Evolutionary conservation across 2,888 invertebrate species (phyloP).

Genomic region (Alviniconcha strummeri): DNA sequence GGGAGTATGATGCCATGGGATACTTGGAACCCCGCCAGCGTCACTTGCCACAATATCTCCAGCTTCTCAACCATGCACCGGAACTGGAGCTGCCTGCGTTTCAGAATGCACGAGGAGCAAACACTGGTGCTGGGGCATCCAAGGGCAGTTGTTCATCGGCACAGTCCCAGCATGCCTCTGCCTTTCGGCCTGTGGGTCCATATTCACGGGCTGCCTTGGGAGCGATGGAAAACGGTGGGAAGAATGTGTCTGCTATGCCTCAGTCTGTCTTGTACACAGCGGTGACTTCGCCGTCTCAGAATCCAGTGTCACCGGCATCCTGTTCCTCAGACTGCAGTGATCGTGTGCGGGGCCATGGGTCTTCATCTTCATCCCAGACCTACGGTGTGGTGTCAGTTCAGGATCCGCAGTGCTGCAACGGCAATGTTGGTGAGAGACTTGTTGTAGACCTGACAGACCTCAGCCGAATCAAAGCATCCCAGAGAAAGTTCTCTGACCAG

Average conservation of each 20-base stretch:
- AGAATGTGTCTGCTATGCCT: background rate
- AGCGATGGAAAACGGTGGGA: background rate
- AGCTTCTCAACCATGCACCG: conserved; percentile 46
- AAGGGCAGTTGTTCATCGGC: background rate
- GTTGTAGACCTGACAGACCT: conserved; percentile 31
- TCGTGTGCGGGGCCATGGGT: background rate
- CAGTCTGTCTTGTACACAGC: background rate
- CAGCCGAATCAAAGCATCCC: conserved; percentile 23
- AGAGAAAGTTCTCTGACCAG: conserved; percentile 43
- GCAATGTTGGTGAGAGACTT: conserved; percentile 20
- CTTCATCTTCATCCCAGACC: conserved; percentile 21
- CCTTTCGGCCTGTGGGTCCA: conserved; percentile 13
- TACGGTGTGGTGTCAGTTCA: conserved; percentile 36
- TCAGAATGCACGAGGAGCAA: background rate
- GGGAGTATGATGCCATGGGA: conserved; percentile 45
- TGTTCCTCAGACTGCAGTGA: background rate
- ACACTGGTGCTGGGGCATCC: background rate
- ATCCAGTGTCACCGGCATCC: background rate
- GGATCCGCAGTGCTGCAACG: conserved; percentile 35
- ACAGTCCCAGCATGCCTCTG: background rate
- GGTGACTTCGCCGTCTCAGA: background rate
- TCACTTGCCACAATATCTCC: conserved; percentile 39
- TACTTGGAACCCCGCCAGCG: conserved; percentile 45
- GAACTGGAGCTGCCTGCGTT: conserved; percentile 35
- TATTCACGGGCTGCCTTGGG: conserved; percentile 12